Conservation (phyloP, 2,888 invertebrate species). For the Brachypalpus laphriformis region DNA sequence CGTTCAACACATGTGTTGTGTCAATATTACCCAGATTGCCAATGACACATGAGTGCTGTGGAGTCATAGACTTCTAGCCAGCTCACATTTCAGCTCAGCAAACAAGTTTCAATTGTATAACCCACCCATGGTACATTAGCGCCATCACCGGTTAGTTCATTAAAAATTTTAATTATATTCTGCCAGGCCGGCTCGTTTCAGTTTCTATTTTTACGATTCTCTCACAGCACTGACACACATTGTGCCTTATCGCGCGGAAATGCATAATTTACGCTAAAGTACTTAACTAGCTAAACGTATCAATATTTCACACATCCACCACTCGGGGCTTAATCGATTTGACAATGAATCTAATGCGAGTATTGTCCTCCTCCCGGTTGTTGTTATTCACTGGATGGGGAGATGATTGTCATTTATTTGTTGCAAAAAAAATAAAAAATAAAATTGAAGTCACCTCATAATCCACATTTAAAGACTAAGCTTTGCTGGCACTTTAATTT, state of each 20-base stretch:
- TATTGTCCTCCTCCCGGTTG: not conserved
- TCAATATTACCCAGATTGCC: constrained; percentile 30
- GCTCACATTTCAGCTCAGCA: constrained; percentile 28
- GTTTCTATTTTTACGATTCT: constrained; percentile 32
- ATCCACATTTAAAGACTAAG: constrained; percentile 5
- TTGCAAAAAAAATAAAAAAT: too few species aligned
- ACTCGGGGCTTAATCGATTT: constrained; percentile 42
- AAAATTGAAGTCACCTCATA: constrained; percentile 40
- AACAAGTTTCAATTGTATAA: constrained; percentile 36
- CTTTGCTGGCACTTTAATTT: not conserved
- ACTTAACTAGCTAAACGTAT: constrained; percentile 45
- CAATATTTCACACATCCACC: constrained; percentile 27
- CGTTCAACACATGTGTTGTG: constrained; percentile 6
- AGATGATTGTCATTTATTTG: constrained; percentile 3
- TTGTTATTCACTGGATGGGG: not conserved
- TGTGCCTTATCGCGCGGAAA: constrained; percentile 52
- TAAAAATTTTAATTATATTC: constrained; percentile 5
- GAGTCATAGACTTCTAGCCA: not conserved
- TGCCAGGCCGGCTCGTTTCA: not conserved
- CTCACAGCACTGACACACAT: constrained; percentile 57
- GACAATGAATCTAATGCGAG: constrained; percentile 50
- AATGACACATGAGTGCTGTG: constrained; percentile 12
- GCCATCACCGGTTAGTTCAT: constrained; percentile 19
- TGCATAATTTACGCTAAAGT: constrained; percentile 28
- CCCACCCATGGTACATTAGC: constrained; percentile 31